A percentile compares a stretch with the other conserved stretches of the same genome.
Evolutionary conservation across 2,113 vertebrate genomes (phyloP).

Genomic region (Trachemys scripta): DNA sequence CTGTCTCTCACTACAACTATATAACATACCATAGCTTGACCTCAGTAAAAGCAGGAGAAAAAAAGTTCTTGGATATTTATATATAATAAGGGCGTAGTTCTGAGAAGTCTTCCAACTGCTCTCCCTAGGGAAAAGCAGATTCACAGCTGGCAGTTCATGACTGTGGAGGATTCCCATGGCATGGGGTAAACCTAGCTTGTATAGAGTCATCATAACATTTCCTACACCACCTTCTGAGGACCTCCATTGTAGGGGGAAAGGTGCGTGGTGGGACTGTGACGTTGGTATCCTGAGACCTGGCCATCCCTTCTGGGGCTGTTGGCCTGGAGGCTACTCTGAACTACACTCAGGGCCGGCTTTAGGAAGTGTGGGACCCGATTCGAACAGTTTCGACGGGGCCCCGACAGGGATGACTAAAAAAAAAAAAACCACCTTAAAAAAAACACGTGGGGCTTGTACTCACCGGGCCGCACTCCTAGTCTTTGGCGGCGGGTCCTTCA

Average conservation of each 20-base stretch:
- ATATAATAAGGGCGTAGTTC: background rate
- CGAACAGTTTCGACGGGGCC: too few species aligned
- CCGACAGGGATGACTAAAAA: too few species aligned
- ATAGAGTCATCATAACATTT: background rate
- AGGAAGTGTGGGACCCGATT: too few species aligned
- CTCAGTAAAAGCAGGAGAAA: background rate
- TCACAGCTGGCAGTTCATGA: background rate
- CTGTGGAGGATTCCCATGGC: background rate
- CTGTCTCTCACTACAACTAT: background rate
- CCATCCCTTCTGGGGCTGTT: background rate
- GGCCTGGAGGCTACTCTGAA: background rate
- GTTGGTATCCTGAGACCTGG: background rate
- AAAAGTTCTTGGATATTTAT: background rate
- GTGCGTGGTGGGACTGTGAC: background rate
- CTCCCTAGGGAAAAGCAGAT: background rate
- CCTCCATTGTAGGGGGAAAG: background rate
- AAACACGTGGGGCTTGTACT: too few species aligned
- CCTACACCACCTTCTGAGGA: background rate
- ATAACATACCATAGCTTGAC: background rate
- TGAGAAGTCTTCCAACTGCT: background rate
- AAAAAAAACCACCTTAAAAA: too few species aligned
- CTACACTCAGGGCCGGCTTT: background rate
- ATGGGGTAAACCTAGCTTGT: background rate
- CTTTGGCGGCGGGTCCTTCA: too few species aligned
- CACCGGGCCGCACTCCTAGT: too few species aligned